phyloP scores from a whole-genome alignment of 2,888 invertebrate genomes.

The Drosophila rubida region DNA sequence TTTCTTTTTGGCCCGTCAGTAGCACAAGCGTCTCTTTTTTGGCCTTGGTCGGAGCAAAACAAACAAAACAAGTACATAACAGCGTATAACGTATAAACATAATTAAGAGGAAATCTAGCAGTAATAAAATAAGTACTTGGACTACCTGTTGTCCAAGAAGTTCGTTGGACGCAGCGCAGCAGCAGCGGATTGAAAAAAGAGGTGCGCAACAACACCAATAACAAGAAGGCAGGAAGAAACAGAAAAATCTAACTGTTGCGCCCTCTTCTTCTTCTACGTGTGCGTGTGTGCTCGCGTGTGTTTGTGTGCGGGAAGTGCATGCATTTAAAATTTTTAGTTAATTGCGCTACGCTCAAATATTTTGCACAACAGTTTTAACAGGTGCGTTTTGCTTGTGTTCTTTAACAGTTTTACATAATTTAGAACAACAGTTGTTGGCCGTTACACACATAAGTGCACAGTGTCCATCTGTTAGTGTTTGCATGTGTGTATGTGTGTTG shows the following conservation, averaged over 20 bases:
- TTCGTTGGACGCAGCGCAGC: conserved; percentile 32
- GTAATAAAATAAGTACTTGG: conserved; percentile 10
- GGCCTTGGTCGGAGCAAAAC: conserved; percentile 27
- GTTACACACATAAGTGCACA: conserved; percentile 10
- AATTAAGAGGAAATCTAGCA: conserved; percentile 8
- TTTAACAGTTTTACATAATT: conserved; percentile 39
- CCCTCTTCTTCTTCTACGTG: conserved; percentile 5
- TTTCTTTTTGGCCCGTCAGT: neutral
- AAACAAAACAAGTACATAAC: conserved; percentile 8
- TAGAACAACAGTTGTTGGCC: conserved; percentile 26
- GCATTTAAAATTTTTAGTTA: conserved; percentile 34
- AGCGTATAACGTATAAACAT: conserved; percentile 1
- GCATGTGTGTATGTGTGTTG: neutral
- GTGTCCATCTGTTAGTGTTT: neutral
- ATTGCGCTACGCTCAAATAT: conserved; percentile 33
- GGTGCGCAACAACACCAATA: conserved; percentile 24
- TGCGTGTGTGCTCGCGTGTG: conserved; percentile 2
- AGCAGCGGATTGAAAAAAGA: conserved; percentile 21
- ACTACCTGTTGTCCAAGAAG: conserved; percentile 46
- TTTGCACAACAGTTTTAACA: conserved; percentile 38
- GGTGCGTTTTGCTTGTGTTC: conserved; percentile 38
- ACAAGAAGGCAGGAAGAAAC: conserved; percentile 11
- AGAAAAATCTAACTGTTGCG: conserved; percentile 55
- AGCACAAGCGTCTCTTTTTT: conserved; percentile 11
- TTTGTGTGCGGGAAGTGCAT: conserved; percentile 39